These are phyloP conservation scores for Bimastos eiseni DNA, from an alignment of 2,888 invertebrate species.

Conservation along the genomic window DNA sequence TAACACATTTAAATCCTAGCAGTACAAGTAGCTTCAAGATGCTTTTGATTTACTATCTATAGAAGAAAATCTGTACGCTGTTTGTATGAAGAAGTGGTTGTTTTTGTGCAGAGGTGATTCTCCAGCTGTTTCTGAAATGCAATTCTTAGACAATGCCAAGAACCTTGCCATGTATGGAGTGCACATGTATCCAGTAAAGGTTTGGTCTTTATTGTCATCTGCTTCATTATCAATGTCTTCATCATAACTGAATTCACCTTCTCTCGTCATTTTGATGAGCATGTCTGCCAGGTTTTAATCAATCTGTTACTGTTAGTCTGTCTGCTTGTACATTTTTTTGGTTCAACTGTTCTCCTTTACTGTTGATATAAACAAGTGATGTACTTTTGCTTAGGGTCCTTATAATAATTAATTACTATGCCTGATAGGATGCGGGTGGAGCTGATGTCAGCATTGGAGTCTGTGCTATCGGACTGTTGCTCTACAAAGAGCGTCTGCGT, in stretches of 20 bases:
- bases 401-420: neutral
- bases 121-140: conserved; percentile 93
- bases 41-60: neutral
- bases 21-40: too few species aligned
- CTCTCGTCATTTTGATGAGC: neutral
- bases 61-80: neutral
- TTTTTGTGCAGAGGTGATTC: conserved; percentile 79
- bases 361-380: neutral
- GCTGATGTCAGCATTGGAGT: conserved; percentile 95
- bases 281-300: neutral
- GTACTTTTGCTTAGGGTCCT: neutral
- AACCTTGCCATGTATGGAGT: conserved; percentile 99
- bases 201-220: conserved; percentile 53
- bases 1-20: too few species aligned
- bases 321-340: neutral
- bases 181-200: conserved; percentile 86
- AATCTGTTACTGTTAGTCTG: neutral
- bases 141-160: conserved; percentile 96
- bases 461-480: conserved; percentile 90
- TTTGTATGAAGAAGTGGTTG: neutral
- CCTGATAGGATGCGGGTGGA: conserved; percentile 86
- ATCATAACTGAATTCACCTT: neutral
- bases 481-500: conserved; percentile 88
- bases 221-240: neutral
- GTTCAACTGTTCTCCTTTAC: too few species aligned